Conservation (phyloP, 1,140 invertebrate species). For the Pomacea maculata region DNA sequence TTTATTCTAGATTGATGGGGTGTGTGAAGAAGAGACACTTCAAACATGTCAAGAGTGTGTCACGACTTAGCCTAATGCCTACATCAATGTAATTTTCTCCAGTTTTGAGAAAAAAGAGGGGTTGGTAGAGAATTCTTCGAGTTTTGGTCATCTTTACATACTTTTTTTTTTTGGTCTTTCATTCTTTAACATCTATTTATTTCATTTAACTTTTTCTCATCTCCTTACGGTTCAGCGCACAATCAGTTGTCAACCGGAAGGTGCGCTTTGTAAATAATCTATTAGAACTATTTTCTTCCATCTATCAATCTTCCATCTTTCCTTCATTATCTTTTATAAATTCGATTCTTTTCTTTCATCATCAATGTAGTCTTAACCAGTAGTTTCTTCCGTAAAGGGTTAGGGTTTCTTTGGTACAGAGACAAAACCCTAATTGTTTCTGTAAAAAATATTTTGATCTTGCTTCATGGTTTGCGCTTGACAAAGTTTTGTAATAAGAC, state of each 20-base stretch:
- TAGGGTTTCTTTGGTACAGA: neutral
- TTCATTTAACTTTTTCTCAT: neutral
- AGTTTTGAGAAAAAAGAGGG: too few relatives aligned
- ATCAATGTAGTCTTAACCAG: neutral
- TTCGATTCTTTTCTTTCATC: neutral
- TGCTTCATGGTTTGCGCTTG: too few relatives aligned
- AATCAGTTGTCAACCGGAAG: too few relatives aligned
- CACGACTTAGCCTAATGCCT: too few relatives aligned
- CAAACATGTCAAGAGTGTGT: too few relatives aligned
- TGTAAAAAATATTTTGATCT: neutral
- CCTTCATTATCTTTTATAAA: neutral
- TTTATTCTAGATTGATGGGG: too few relatives aligned
- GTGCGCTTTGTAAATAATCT: neutral
- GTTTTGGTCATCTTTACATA: too few relatives aligned
- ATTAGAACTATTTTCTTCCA: neutral
- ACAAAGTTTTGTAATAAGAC: neutral
- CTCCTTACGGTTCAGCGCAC: neutral
- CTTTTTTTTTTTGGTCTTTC: neutral
- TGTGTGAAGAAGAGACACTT: too few relatives aligned
- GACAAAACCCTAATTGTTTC: too few relatives aligned
- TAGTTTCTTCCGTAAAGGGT: neutral
- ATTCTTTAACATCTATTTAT: too few relatives aligned
- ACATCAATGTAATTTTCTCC: too few relatives aligned
- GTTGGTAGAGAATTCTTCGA: too few relatives aligned
- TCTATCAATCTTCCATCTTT: neutral